phyloP scores from a whole-genome alignment of 2,797 vertebrate genomes.

The Pteropus rufus region DNA sequence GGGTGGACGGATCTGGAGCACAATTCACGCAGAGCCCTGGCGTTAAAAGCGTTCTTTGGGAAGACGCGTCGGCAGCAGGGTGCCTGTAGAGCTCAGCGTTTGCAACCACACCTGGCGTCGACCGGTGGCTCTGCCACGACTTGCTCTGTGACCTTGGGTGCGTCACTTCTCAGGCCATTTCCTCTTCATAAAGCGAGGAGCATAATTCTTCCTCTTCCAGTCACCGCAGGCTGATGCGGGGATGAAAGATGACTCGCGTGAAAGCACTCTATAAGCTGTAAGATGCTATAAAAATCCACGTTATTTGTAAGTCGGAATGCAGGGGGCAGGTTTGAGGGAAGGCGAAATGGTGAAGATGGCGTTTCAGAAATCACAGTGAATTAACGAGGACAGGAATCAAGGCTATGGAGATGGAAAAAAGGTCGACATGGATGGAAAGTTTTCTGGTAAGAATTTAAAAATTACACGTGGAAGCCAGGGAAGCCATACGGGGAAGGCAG shows the following conservation, averaged over 20 bases:
- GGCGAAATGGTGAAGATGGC: not conserved
- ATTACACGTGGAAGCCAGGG: not conserved
- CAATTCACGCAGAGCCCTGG: not conserved
- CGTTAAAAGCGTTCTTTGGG: not conserved
- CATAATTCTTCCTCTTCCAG: not conserved
- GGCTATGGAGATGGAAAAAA: not conserved
- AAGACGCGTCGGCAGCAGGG: not conserved
- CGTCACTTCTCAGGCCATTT: not conserved
- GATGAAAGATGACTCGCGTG: not conserved
- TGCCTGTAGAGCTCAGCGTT: not conserved
- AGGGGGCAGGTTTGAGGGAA: not conserved
- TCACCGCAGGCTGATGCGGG: not conserved
- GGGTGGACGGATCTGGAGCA: not conserved
- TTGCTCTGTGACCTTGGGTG: not conserved
- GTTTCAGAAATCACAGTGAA: not conserved
- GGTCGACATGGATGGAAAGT: not conserved
- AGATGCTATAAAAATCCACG: not conserved
- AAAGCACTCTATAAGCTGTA: not conserved
- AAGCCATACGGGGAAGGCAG: rapidly evolving
- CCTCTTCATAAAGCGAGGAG: not conserved
- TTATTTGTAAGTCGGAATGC: not conserved
- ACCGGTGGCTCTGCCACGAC: not conserved
- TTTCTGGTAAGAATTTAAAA: not conserved
- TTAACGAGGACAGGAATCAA: not conserved
- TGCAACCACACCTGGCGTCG: not conserved